Evolutionary conservation across 2,888 invertebrate species (phyloP), one percentile per base, ranked within the genome.

Genomic region (Zaprionus lineosus): DNA sequence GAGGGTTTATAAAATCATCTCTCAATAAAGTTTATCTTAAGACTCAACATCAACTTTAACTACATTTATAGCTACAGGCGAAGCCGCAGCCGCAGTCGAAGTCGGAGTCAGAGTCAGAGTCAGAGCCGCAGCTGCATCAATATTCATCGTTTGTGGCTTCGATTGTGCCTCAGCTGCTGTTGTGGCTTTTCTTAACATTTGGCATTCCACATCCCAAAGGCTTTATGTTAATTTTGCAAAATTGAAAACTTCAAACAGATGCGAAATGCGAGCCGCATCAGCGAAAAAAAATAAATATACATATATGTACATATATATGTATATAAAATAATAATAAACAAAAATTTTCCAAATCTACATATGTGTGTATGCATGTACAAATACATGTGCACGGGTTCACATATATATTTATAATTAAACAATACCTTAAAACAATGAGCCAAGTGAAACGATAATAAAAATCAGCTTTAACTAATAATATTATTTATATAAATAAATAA

Each of bases 351-450:
- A n/a, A 9, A 28, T 9, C 3, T 28, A 28, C 7, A 28, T 9
- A 28, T 19, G 19, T 19, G 5, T 19, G 5, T 19, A 19, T n/a
- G n/a, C n/a, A n/a, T n/a, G n/a, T n/a, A n/a, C n/a, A n/a, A n/a
- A n/a, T n/a, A n/a, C n/a, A n/a, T n/a, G n/a, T n/a, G n/a, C n/a
- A n/a, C n/a, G n/a, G n/a, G 5, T 19, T 3, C 19, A 19, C 19
- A 19, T 19, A n/a, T 8, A 12, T 18, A 16, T 24, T 21, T 11
- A 37, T 26, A 11, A 76, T n/a, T n/a, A 74, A 58, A 59, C 58
- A 71, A 77, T 77, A 77, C 76, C 75, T 78, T 75, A 82, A 68
- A 65, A 77, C 77, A 81, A 74, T 68, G 74, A 64, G 70, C 67
- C 74, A 43, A 77, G 64, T 63, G 29, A 57, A 72, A 52, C 51